Conservation (phyloP, 2,113 vertebrate genomes). For the Sprattus sprattus region DNA sequence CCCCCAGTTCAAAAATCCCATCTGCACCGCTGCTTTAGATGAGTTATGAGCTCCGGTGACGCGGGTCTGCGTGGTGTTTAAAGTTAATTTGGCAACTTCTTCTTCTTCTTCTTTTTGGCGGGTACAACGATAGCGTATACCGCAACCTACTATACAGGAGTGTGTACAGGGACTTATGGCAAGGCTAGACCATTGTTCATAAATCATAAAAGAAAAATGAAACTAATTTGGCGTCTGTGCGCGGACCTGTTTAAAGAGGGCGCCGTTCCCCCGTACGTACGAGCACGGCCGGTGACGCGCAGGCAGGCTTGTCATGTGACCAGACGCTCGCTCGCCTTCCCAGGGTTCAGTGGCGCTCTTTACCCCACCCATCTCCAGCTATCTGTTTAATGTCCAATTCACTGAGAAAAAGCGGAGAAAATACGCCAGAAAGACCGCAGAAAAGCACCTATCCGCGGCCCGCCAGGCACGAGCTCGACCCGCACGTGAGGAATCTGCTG, state of each 20-base stretch:
- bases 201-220: too few relatives aligned
- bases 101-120: too few relatives aligned
- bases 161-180: too few relatives aligned
- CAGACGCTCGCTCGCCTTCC: conserved; percentile 70
- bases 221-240: background rate
- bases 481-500: conserved; percentile 49
- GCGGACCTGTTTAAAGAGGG: conserved; percentile 73
- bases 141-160: background rate
- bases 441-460: conserved; percentile 48
- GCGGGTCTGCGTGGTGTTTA: background rate
- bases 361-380: conserved; percentile 48
- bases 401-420: conserved; percentile 67
- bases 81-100: background rate
- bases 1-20: too few relatives aligned
- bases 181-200: too few relatives aligned
- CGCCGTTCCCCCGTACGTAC: conserved; percentile 73
- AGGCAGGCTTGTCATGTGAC: conserved; percentile 80
- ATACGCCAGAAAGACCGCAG: conserved; percentile 55
- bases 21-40: too few relatives aligned
- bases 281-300: conserved; percentile 75
- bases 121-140: too few relatives aligned
- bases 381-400: conserved; percentile 76
- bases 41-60: too few relatives aligned
- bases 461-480: conserved; percentile 50
- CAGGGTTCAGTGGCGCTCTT: conserved; percentile 76